Conservation (phyloP, 2,797 vertebrate species). For the Tachyglossus aculeatus region DNA sequence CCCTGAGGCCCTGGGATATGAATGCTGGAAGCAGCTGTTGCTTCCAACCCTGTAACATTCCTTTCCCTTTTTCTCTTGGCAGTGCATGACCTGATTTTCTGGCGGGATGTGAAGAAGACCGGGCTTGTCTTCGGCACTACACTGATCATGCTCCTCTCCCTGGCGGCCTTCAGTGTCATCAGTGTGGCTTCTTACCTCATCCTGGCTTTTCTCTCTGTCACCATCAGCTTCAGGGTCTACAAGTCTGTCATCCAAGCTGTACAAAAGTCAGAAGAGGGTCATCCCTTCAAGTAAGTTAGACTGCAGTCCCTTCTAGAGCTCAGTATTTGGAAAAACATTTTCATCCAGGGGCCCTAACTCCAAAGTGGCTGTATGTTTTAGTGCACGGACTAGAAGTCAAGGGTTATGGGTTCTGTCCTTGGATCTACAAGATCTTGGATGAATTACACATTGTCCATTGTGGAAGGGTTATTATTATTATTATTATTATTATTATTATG, state of each 20-base stretch:
- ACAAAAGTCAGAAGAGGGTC: slow-evolving; percentile 89
- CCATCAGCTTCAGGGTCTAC: slow-evolving; percentile 94
- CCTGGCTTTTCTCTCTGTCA: slow-evolving; percentile 89
- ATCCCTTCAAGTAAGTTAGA: slow-evolving; percentile 88
- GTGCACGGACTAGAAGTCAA: background rate
- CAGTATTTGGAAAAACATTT: background rate
- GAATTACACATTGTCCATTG: no score
- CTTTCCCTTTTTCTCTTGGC: slow-evolving; percentile 29
- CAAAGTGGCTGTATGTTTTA: no score
- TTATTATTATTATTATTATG: no score
- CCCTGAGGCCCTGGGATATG: no score
- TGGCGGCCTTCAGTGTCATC: slow-evolving; percentile 93
- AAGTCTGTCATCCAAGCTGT: slow-evolving; percentile 91
- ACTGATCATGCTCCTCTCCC: slow-evolving; percentile 86
- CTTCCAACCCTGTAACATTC: background rate
- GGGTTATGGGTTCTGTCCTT: background rate
- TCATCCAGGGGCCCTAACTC: background rate
- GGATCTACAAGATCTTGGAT: no score
- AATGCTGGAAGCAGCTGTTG: no score
- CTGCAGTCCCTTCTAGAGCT: background rate
- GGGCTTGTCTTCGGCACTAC: slow-evolving; percentile 86
- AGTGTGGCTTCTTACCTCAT: slow-evolving; percentile 90
- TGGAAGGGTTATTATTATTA: no score
- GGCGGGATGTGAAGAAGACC: slow-evolving; percentile 91
- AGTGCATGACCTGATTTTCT: slow-evolving; percentile 89